Base-by-base conservation (phyloP, 2,888 invertebrate species). In the Periphyllus acericola region DNA sequence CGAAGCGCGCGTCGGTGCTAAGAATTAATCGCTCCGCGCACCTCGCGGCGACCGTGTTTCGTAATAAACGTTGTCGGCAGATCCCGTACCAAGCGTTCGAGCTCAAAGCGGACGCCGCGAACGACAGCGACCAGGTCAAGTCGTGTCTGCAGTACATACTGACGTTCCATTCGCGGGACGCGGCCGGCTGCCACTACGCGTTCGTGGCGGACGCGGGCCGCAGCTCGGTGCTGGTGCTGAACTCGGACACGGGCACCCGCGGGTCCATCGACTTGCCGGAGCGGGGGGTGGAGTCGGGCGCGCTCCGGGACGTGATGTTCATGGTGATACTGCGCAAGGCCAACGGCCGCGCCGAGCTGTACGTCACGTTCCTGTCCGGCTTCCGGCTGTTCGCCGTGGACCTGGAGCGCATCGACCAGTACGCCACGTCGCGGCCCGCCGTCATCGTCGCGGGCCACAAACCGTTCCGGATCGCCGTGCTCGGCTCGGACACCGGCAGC, bases 361-460 rank as follows among this genome's bases (percentile, higher is more conserved):
- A 94, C 89, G 93, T 95, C 89, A 93, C 94, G 0, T 89, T 79
- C 72, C 89, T 95, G 34, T 93, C 94, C 89, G 93, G 94, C n/a
- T 92, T 92, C 32, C 93, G 94, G 32, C 90, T 96, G 68, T 94
- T 94, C 91, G 94, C 94, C 75, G 92, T 96, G 89, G 93, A 94
- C 86, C 94, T 95, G 0, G 93, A 94, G 55, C 93, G 93, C 89
- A 92, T 94, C 95, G 0, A 93, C 94, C 46, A 93, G 93, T 89
- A 90, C 17, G 89, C 25, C 81, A 82, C 19, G 89, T 89, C 1
- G 83, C 90, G 21, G 89, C 90, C 89, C 0, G 88, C 89, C 6
- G 89, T 90, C 46, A 87, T 89, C 68, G 94, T 94, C 90, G 91
- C 93, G 55, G 94, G 94, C 19, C 90, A 91, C 4, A 94, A 94